These are phyloP conservation scores for Ceyx erithaca DNA, from an alignment of 2,797 vertebrate genomes.

Conservation along the genomic window DNA sequence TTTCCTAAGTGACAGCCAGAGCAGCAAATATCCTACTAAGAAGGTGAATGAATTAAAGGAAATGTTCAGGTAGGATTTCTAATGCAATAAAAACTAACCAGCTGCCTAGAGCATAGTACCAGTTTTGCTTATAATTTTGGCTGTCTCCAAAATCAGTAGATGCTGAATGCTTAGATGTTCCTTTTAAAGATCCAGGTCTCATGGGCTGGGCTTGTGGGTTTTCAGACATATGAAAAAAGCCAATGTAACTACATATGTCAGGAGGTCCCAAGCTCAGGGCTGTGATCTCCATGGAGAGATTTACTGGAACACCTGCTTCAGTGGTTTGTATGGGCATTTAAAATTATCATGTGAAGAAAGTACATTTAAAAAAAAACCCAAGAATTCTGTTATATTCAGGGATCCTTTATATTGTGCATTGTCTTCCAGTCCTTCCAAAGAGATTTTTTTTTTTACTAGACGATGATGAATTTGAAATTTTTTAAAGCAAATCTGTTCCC, in stretches of 20 bases:
- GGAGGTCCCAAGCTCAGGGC: not conserved
- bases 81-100: not conserved
- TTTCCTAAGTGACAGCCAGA: slow-evolving; percentile 90
- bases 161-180: not conserved
- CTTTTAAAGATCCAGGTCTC: not conserved
- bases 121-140: not conserved
- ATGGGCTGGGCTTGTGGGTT: not conserved
- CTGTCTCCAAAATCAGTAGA: not conserved
- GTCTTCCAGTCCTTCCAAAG: not conserved
- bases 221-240: not conserved
- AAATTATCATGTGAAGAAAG: not conserved
- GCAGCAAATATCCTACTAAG: slow-evolving; percentile 85
- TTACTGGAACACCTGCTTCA: not conserved
- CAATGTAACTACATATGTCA: not conserved
- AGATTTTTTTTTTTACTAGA: not conserved
- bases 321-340: not conserved
- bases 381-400: not conserved
- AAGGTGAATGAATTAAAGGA: slow-evolving; percentile 95
- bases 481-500: not conserved
- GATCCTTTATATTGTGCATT: not conserved
- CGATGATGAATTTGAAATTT: not conserved
- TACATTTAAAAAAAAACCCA: not conserved
- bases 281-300: not conserved
- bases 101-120: not conserved
- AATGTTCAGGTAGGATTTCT: slow-evolving; percentile 88